These are phyloP conservation scores for Sinella curviseta DNA, from an alignment of 1,140 invertebrate species.

Conservation along the genomic window DNA sequence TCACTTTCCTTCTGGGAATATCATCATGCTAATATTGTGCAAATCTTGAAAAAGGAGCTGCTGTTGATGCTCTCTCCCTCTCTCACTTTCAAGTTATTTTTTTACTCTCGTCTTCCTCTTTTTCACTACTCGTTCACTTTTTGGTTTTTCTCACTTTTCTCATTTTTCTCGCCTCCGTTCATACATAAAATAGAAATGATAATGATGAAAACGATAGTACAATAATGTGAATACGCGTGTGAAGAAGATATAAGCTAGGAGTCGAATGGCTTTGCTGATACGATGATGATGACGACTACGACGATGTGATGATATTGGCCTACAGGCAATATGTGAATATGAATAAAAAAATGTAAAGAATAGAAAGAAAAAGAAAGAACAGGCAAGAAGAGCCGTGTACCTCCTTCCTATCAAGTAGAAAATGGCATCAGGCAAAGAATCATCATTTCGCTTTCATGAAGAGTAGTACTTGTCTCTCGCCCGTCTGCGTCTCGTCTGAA, in stretches of 20 bases:
- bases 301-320: constrained; percentile 10
- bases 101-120: background rate
- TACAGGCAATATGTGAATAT: constrained; percentile 2
- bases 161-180: constrained; percentile 10
- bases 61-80: background rate
- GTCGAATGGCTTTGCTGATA: background rate
- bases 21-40: constrained; percentile 19
- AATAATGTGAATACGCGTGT: constrained; percentile 1
- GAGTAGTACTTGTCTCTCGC: too few species aligned
- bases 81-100: background rate
- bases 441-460: too few species aligned
- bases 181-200: background rate
- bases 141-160: background rate
- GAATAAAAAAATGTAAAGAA: background rate
- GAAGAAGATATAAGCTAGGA: background rate
- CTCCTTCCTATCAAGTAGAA: too few species aligned
- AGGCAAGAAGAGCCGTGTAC: background rate
- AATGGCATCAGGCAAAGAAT: too few species aligned
- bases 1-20: constrained; percentile 20
- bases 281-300: background rate
- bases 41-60: constrained; percentile 10
- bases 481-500: too few species aligned
- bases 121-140: background rate
- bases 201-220: constrained; percentile 12
- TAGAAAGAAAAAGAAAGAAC: background rate